Evolutionary conservation across 2,888 invertebrate species (phyloP), one percentile per base, ranked within the genome.

Genomic region (Acanthoscelides obtectus): DNA sequence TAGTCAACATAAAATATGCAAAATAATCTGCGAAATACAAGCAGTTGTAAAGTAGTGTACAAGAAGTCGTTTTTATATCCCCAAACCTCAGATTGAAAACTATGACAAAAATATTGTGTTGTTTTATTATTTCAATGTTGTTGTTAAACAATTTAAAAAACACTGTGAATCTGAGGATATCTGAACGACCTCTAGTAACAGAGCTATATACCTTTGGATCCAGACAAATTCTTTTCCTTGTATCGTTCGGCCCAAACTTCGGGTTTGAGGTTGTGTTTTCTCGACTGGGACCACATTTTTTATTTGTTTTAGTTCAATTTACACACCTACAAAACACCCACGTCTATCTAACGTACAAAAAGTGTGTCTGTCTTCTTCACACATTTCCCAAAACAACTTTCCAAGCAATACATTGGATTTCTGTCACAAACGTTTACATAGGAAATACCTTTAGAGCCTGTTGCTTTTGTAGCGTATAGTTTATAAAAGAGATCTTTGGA

Each of bases 191-290:
- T 12, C 8, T 12, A 17, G 12, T 45, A 12, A 45, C 17, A 12
- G 12, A 45, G 45, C 45, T 68, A 71, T 72, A 71, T 80, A 81
- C 80, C 81, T 81, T 79, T 79, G 5, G 74, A 75, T 69, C 79
- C 79, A 67, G 78, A 45, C 1, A 45, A 78, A 73, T 75, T 75
- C 78, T 78, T 81, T 71, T 79, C 75, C 72, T 78, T 76, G 77
- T 84, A 84, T 76, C 81, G 76, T 77, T 83, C 80, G 70, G 77
- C 80, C 85, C 85, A 85, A 76, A 82, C 74, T 75, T 82, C 80
- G 69, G 80, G 77, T 68, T 70, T 73, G 27, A 77, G 74, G 72
- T 75, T 74, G 69, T 77, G 77, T 71, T 70, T 72, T 73, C 76
- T 76, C 64, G 73, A 73, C 69, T 77, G 75, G n/a, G 74, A 75